A percentile compares a stretch with the other conserved stretches of the same genome.
phyloP scores from a whole-genome alignment of 2,113 vertebrate species.

The Barbus barbus region DNA sequence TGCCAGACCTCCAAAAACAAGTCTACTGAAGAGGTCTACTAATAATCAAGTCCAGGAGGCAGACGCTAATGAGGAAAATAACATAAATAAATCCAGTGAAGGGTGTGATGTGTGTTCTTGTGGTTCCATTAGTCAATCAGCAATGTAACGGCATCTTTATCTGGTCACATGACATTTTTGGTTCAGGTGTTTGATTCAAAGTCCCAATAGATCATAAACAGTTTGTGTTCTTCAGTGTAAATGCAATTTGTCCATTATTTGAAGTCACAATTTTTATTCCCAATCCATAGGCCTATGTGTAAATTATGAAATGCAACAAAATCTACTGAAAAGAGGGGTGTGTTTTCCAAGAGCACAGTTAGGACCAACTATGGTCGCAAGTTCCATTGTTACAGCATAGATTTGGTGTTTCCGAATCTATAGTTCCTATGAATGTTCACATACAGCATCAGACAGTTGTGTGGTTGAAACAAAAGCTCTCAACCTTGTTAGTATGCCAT shows the following conservation, averaged over 20 bases:
- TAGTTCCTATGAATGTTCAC: too few species aligned
- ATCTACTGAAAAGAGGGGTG: too few species aligned
- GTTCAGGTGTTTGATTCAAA: background rate
- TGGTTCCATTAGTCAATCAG: background rate
- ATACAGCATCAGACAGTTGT: background rate
- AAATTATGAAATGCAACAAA: background rate
- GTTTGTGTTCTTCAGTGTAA: background rate
- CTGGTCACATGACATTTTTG: background rate
- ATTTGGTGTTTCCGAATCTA: too few species aligned
- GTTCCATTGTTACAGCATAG: background rate
- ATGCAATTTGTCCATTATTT: background rate
- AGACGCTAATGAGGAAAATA: background rate
- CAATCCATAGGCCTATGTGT: background rate
- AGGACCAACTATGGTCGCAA: too few species aligned
- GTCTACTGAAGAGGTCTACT: background rate
- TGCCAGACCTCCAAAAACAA: background rate
- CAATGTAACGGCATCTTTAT: background rate
- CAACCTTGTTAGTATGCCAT: too few species aligned
- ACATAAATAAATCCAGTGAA: background rate
- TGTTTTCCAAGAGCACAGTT: too few species aligned
- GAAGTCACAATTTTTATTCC: background rate
- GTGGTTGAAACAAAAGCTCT: too few species aligned
- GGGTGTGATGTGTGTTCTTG: background rate
- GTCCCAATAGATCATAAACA: background rate
- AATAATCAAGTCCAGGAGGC: background rate